phyloP scores from a whole-genome alignment of 2,888 invertebrate species.

The Nomada fabriciana region DNA sequence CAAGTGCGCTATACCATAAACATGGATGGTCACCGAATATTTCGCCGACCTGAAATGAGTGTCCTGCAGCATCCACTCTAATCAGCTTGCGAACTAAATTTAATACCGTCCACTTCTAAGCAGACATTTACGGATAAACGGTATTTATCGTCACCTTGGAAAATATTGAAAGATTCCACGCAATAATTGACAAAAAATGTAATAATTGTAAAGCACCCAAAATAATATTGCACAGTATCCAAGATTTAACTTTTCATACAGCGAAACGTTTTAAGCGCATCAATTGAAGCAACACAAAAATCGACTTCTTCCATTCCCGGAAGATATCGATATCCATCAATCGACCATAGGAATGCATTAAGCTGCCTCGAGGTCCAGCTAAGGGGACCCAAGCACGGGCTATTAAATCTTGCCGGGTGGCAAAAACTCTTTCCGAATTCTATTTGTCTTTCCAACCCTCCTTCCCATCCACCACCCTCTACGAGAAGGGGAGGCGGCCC shows the following conservation, averaged over 20 bases:
- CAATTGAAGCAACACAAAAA: no score
- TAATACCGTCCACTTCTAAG: not conserved
- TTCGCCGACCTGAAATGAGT: not conserved
- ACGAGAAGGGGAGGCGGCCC: slow-evolving; percentile 60
- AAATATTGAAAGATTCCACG: no score
- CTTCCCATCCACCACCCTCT: slow-evolving; percentile 44
- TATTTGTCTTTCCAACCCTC: slow-evolving; percentile 79
- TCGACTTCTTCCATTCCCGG: not conserved
- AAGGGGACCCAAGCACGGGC: slow-evolving; percentile 68
- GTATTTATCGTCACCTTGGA: no score
- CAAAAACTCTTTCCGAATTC: slow-evolving; percentile 81
- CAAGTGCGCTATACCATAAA: slow-evolving; percentile 1
- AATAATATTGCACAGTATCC: no score
- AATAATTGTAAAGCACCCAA: no score
- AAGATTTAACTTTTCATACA: no score
- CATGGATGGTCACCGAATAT: not conserved
- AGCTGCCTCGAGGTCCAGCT: not conserved
- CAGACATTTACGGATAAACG: no score
- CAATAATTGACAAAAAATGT: no score
- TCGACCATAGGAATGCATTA: slow-evolving; percentile 18
- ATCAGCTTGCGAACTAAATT: not conserved
- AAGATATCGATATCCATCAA: slow-evolving; percentile 2
- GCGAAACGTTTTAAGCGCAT: no score
- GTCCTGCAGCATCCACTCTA: not conserved
- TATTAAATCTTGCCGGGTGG: slow-evolving; percentile 79